phyloP scores from a whole-genome alignment of 2,888 invertebrate genomes.

The Hermaeophaga mercurialis region DNA sequence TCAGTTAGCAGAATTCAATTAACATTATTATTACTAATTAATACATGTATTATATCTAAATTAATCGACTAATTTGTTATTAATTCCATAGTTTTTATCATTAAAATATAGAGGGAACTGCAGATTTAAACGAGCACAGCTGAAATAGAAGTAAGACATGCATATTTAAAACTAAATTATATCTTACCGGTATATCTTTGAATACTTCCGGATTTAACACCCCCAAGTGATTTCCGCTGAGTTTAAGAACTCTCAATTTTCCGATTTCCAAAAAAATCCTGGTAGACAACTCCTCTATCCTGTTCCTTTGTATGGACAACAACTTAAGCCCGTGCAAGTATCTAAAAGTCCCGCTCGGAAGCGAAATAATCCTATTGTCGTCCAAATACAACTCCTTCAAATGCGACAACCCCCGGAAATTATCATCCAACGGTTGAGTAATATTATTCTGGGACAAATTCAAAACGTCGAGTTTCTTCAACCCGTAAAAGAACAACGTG shows the following conservation, averaged over 20 bases:
- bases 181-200: conserved; percentile 68
- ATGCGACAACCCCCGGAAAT: conserved; percentile 76
- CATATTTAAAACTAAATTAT: no score
- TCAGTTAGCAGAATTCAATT: no score
- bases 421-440: conserved; percentile 71
- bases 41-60: no score
- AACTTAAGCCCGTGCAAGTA: conserved; percentile 65
- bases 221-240: conserved; percentile 75
- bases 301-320: conserved; percentile 70
- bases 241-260: conserved; percentile 72
- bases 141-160: no score
- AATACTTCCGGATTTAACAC: conserved; percentile 80
- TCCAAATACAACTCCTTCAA: conserved; percentile 74
- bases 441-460: conserved; percentile 80
- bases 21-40: no score
- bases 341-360: conserved; percentile 79
- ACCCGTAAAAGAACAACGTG: conserved; percentile 77
- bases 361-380: conserved; percentile 75
- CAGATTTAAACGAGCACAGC: no score
- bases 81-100: no score
- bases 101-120: no score
- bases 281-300: conserved; percentile 71
- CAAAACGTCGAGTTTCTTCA: conserved; percentile 63
- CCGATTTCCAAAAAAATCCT: conserved; percentile 75
- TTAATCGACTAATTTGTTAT: no score